Conservation (phyloP, 1,140 invertebrate species). For the Pachypeltis micranthus region DNA sequence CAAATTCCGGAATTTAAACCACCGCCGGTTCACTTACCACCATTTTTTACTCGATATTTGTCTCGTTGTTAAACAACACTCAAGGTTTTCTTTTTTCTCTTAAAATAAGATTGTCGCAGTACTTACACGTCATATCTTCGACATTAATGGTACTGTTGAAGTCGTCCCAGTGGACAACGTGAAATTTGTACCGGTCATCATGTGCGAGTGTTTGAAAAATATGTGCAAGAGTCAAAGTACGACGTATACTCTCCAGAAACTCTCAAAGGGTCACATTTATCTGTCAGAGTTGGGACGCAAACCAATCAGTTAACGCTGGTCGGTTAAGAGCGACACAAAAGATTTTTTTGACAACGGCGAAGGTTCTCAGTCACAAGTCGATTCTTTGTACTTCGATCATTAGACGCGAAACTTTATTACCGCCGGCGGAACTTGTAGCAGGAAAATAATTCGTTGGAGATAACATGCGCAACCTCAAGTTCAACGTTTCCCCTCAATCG, state of each 20-base stretch:
- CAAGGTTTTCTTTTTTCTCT: no score
- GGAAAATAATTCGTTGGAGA: conserved; percentile 61
- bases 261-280: conserved; percentile 75
- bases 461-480: conserved; percentile 63
- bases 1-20: no score
- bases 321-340: conserved; percentile 51
- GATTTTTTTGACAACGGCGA: conserved; percentile 49
- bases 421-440: conserved; percentile 12
- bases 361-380: conserved; percentile 51
- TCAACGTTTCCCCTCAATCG: conserved; percentile 82
- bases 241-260: conserved; percentile 71
- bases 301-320: conserved; percentile 72
- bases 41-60: no score
- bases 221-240: conserved; percentile 55
- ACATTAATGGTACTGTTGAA: no score
- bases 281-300: conserved; percentile 56
- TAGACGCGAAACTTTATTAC: conserved; percentile 45
- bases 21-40: no score
- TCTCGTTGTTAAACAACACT: no score
- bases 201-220: conserved; percentile 70
- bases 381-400: conserved; percentile 74
- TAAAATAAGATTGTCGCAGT: no score
- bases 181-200: no score
- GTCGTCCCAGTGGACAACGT: no score
- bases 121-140: no score